phyloP scores from a whole-genome alignment of 2,888 invertebrate species.

The Callyntrura guangdongensis region DNA sequence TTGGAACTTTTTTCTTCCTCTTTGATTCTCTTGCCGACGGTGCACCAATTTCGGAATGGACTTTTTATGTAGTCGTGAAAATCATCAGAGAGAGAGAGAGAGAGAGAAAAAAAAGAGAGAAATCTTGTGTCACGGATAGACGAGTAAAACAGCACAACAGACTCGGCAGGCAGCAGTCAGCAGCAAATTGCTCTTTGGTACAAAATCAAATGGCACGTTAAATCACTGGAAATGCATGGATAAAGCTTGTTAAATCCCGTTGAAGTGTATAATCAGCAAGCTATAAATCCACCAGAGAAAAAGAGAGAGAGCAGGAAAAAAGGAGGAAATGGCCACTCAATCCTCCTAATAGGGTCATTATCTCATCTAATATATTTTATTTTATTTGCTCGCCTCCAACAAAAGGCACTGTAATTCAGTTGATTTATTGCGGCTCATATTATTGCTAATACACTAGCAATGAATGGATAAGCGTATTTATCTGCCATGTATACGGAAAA shows the following conservation, averaged over 20 bases:
- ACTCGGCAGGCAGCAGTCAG: neutral
- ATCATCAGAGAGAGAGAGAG: neutral
- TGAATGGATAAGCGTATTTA: neutral
- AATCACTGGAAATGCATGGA: slow-evolving; percentile 61
- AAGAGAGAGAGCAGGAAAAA: slow-evolving; percentile 38
- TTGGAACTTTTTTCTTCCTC: neutral
- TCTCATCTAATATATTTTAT: slow-evolving; percentile 75
- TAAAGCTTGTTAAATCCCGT: slow-evolving; percentile 62
- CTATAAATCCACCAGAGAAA: slow-evolving; percentile 47
- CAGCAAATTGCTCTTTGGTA: slow-evolving; percentile 53
- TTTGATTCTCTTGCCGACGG: neutral
- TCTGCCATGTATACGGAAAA: neutral
- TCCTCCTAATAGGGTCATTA: slow-evolving; percentile 77
- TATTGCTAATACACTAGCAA: slow-evolving; percentile 13
- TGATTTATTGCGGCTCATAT: slow-evolving; percentile 69
- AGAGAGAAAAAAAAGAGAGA: neutral
- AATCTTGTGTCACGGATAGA: neutral
- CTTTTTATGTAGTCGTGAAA: slow-evolving; percentile 54
- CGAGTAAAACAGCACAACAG: neutral
- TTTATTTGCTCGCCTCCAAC: slow-evolving; percentile 65
- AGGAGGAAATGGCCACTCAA: slow-evolving; percentile 68
- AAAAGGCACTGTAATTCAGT: slow-evolving; percentile 58
- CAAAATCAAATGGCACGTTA: slow-evolving; percentile 62
- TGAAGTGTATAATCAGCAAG: slow-evolving; percentile 67
- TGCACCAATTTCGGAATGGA: slow-evolving; percentile 46